Conservation (phyloP, 2,113 vertebrate species). For the Leptodactylus fuscus region DNA sequence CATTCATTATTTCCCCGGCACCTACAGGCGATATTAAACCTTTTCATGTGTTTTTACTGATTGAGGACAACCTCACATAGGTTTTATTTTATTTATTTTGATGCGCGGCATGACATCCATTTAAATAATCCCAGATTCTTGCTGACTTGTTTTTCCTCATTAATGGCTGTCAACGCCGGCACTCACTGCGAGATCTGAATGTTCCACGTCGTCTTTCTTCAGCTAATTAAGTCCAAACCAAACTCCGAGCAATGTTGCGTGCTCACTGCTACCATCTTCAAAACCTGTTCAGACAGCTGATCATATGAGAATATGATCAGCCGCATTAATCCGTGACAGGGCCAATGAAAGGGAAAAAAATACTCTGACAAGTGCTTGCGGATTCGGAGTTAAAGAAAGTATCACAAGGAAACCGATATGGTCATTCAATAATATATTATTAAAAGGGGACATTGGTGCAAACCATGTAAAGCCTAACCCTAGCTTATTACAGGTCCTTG, state of each 20-base stretch:
- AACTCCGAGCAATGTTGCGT: constrained; percentile 39
- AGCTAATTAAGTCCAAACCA: constrained; percentile 52
- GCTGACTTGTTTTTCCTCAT: constrained; percentile 51
- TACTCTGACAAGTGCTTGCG: neutral
- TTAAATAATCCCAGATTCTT: constrained; percentile 43
- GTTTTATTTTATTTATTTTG: constrained; percentile 20
- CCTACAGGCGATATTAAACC: neutral
- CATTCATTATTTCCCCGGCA: constrained; percentile 10
- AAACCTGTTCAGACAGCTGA: constrained; percentile 41
- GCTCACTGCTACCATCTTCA: constrained; percentile 20
- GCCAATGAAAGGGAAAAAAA: neutral
- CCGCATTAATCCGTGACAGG: neutral
- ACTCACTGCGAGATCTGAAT: constrained; percentile 54
- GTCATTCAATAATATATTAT: neutral
- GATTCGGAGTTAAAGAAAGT: neutral
- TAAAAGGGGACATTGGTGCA: neutral
- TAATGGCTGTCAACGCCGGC: constrained; percentile 58
- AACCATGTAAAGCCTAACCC: neutral
- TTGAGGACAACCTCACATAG: neutral
- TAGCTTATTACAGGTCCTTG: neutral
- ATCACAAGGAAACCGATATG: neutral
- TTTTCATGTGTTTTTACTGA: neutral
- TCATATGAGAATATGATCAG: constrained; percentile 28
- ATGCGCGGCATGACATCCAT: neutral
- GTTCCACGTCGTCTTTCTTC: constrained; percentile 55